Evolutionary conservation across 2,888 invertebrate genomes (phyloP).

Genomic region (Pristionchus fissidentatus): DNA sequence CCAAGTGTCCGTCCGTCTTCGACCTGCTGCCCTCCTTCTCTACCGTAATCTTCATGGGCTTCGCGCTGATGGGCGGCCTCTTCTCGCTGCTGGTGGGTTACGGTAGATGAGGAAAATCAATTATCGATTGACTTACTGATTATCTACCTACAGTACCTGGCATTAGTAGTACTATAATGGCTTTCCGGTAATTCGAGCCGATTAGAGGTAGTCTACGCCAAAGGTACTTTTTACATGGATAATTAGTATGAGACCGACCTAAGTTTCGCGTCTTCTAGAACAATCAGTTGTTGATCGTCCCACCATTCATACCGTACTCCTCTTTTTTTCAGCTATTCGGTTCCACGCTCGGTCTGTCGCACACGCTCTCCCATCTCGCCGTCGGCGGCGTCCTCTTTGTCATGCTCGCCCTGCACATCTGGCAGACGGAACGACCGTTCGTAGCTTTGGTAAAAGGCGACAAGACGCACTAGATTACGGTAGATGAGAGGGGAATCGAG

Average conservation of each 20-base stretch:
- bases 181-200: no score
- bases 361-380: slow-evolving; percentile 66
- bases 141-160: no score
- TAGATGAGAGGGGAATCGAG: background rate
- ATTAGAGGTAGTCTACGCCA: no score
- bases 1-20: slow-evolving; percentile 53
- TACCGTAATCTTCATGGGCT: slow-evolving; percentile 51
- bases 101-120: background rate
- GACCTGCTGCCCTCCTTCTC: slow-evolving; percentile 54
- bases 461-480: slow-evolving; percentile 22
- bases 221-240: no score
- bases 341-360: slow-evolving; percentile 63
- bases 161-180: no score
- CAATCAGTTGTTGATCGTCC: no score
- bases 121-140: no score
- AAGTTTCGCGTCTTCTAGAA: no score
- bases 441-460: background rate
- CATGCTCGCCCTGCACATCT: slow-evolving; percentile 54
- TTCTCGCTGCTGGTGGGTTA: slow-evolving; percentile 63
- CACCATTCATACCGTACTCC: no score
- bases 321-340: slow-evolving; percentile 64
- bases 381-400: slow-evolving; percentile 68
- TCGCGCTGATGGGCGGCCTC: slow-evolving; percentile 56
- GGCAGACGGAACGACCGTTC: slow-evolving; percentile 46
- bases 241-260: no score